A percentile compares a stretch with the other conserved stretches of the same genome.
Conservation (phyloP, 2,888 invertebrate genomes). For the Pegoplata infirma region DNA sequence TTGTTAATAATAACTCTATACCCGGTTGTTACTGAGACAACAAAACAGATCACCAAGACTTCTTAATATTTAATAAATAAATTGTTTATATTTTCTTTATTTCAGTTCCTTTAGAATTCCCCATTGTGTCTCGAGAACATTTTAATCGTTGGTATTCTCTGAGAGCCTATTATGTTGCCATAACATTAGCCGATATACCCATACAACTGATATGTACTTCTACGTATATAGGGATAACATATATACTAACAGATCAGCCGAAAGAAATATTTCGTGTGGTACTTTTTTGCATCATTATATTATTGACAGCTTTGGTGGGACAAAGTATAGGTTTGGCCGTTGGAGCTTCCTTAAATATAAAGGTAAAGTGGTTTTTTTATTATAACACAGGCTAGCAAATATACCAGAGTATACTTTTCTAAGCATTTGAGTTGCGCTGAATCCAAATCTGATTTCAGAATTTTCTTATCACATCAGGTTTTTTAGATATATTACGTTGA, state of each 20-base stretch:
- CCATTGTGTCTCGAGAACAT: slow-evolving; percentile 88
- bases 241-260: slow-evolving; percentile 92
- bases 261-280: slow-evolving; percentile 85
- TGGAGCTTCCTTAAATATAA: slow-evolving; percentile 88
- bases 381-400: too few species aligned
- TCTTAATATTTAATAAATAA: too few species aligned
- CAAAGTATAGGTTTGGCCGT: slow-evolving; percentile 92
- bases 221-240: slow-evolving; percentile 87
- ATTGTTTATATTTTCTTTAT: background rate
- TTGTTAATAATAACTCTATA: too few species aligned
- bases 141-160: slow-evolving; percentile 94
- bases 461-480: too few species aligned
- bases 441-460: too few species aligned
- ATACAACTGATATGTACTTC: slow-evolving; percentile 88
- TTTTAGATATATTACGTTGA: too few species aligned
- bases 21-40: too few species aligned
- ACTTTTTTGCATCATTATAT: slow-evolving; percentile 85
- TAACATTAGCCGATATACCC: slow-evolving; percentile 89
- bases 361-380: slow-evolving; percentile 81
- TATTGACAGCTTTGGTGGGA: slow-evolving; percentile 89
- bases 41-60: too few species aligned
- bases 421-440: too few species aligned
- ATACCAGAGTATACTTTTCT: too few species aligned
- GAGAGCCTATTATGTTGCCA: slow-evolving; percentile 88
- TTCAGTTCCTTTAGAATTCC: slow-evolving; percentile 90